A percentile compares a stretch with the other conserved stretches of the same genome.
Evolutionary conservation across 2,113 vertebrate genomes (phyloP).

Genomic region (Copsychus sechellarum): DNA sequence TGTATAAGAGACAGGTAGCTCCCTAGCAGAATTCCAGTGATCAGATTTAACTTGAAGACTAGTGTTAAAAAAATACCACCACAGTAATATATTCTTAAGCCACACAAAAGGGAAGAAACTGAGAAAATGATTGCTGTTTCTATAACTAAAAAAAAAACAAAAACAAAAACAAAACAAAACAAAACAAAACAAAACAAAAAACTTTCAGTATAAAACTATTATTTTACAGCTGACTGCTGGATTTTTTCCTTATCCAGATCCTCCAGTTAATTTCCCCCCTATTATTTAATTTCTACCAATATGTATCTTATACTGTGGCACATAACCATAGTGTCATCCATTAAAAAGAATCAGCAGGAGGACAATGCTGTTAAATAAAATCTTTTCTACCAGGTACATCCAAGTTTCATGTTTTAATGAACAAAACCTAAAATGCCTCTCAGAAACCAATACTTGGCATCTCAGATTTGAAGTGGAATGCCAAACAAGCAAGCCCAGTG

Average conservation of each 20-base stretch:
- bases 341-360: neutral
- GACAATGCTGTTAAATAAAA: neutral
- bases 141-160: neutral
- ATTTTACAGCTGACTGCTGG: neutral
- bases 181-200: too few species aligned
- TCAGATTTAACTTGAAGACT: neutral
- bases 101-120: neutral
- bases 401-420: neutral
- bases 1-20: too few species aligned
- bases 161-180: too few species aligned
- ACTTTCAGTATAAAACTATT: neutral
- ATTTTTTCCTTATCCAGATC: neutral
- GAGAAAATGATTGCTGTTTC: neutral
- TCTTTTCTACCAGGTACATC: neutral
- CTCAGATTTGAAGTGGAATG: neutral
- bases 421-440: neutral
- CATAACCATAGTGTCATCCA: neutral
- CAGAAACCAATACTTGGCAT: neutral
- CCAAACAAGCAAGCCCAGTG: neutral
- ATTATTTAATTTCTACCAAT: neutral
- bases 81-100: neutral
- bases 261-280: neutral
- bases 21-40: neutral
- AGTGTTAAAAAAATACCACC: neutral
- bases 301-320: neutral